Evolutionary conservation across 2,797 vertebrate species (phyloP).

Genomic region (Fistularia commersonii): DNA sequence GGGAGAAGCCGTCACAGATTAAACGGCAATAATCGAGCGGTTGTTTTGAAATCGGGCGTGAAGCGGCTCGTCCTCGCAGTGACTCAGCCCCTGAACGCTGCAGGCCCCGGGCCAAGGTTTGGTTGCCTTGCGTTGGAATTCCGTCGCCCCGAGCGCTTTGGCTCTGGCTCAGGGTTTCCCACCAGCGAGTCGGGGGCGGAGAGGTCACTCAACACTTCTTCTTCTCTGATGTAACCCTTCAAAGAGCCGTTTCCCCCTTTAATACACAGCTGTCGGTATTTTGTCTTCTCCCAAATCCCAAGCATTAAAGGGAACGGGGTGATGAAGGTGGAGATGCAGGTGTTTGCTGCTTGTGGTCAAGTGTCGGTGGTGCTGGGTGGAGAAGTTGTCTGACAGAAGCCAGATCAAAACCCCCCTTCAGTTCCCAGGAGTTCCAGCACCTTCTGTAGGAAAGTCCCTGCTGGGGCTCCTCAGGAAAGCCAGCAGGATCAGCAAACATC

Average conservation of each 20-base stretch:
- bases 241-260: slow-evolving; percentile 48
- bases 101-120: slow-evolving; percentile 8
- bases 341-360: slow-evolving; percentile 39
- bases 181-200: slow-evolving; percentile 13
- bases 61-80: slow-evolving; percentile 34
- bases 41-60: slow-evolving; percentile 23
- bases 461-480: no score
- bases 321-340: slow-evolving; percentile 26
- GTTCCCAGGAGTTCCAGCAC: no score
- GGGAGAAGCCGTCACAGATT: no score
- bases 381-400: slow-evolving; percentile 36
- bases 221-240: slow-evolving; percentile 49
- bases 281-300: slow-evolving; percentile 10
- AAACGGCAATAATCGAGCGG: no score
- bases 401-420: slow-evolving; percentile 40
- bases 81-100: slow-evolving; percentile 41
- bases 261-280: slow-evolving; percentile 26
- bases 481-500: no score
- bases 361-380: slow-evolving; percentile 5
- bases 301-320: background rate
- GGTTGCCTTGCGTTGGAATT: slow-evolving; percentile 36
- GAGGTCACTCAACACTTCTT: slow-evolving; percentile 32
- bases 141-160: slow-evolving; percentile 18
- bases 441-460: no score
- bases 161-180: slow-evolving; percentile 29